Evolutionary conservation across 2,113 vertebrate genomes (phyloP), one percentile per base, ranked within the genome.

Genomic region (Spheniscus mendiculus): DNA sequence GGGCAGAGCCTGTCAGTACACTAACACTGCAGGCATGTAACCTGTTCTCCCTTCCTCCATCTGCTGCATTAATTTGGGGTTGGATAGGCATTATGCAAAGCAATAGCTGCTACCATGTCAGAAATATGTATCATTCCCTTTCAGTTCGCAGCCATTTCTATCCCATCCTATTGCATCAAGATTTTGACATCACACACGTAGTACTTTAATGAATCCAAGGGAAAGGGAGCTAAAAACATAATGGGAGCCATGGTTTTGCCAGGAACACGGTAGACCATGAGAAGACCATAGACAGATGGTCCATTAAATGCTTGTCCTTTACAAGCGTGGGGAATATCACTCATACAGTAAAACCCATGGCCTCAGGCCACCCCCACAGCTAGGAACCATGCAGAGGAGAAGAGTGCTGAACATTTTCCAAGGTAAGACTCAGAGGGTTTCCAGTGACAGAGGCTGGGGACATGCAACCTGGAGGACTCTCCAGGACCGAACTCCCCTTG

Each of bases 31-130:
- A 96, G 97, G 95, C 89, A 9, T 62, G 66, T 93, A 96, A 97
- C 95, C 95, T 93, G 88, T 84, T 97, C 90, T 94, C 53, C 63
- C 73, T 96, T 63, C 92, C 83, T 97, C 96, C 97, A 97, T 98
- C 95, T 98, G 98, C 96, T 27, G 18, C 62, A 72, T 95, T 76
- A 49, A 1, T 90, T 95, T 96, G 81, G 89, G 85, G 40, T 49
- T 88, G 90, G 83, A 34, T 82, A 84, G 65, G 34, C 70, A 44
- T 83, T 94, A 65, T 83, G 44, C 83, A 96, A 87, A 95, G 67
- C 22, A 84, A 53, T 85, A 79, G 76, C 71, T 90, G 81, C 77
- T 73, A 62, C 62, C 34, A 23, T 79, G 94, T 92, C 47, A 79
- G 74, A 96, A 96, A 93, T 59, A 90, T 3, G 15, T 97, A 50